Base-by-base conservation (phyloP, 2,797 vertebrate genomes). In the Lemur catta region DNA sequence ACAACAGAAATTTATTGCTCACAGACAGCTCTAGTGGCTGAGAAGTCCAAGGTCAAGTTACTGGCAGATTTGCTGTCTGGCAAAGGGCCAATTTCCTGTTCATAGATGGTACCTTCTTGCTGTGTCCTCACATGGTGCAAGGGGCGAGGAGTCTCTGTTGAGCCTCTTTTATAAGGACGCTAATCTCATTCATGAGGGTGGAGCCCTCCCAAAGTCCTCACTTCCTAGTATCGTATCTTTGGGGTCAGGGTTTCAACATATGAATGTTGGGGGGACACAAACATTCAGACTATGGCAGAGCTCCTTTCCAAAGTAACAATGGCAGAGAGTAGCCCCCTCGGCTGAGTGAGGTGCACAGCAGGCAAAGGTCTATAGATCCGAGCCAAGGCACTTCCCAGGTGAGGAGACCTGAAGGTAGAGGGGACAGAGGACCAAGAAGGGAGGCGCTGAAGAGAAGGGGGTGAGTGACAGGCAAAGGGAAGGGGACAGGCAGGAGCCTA, bases 401-500 rank as follows among this genome's bases (percentile, higher is more conserved):
- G 9, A 71, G 26, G 24, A 67, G 22, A 52, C 10, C 30, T 55
- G 33, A 75, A 43, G n/a, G 28, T 4, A 30, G 67, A 30, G 17
- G 46, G 2, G 35, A 55, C 52, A 35, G 9, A 20, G 17, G 7
- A 22, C 46, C 57, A 48, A 71, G 46, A 75, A 57, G 74, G 41
- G 35, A 80, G 9, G 13, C 3, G 78, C 22, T 6, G 9, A 48
- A 59, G 38, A 26, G 20, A 84, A 65, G 28, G 0, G 2, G 7
- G 2, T 2, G 0, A 6, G 9, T 52, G 26, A 41, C 4, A 24
- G 17, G 41, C 8, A 26, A 5, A 4, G 7, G 14, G 17, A 76
- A 14, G 63, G 1, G 3, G 46, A 72, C 5, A 15, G 30, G 50
- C 9, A 50, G 33, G 52, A 50, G 28, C 1, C 30, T 71, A 30